Conservation (phyloP, 2,888 invertebrate genomes). For the Limnephilus marmoratus region DNA sequence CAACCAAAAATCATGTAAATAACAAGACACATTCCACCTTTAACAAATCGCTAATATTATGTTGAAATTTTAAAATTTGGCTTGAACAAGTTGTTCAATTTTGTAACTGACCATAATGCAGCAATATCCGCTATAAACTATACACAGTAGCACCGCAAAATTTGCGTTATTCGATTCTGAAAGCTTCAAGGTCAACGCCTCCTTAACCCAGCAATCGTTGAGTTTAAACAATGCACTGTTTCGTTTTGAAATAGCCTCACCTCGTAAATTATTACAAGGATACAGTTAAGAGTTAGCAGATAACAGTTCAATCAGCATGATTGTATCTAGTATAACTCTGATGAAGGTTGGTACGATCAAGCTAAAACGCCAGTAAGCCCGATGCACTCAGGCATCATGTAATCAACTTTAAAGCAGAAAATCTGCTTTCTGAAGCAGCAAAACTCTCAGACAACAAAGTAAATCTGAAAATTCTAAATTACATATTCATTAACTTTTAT, state of each 20-base stretch:
- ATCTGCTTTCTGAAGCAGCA: neutral
- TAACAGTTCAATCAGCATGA: neutral
- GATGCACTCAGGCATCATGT: neutral
- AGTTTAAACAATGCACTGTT: neutral
- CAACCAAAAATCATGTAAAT: neutral
- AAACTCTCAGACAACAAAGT: neutral
- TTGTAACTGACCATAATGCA: neutral
- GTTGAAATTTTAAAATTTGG: neutral
- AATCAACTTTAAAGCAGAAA: neutral
- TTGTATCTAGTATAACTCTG: neutral
- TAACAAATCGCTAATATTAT: neutral
- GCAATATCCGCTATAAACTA: neutral
- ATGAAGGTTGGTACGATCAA: neutral
- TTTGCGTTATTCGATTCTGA: neutral
- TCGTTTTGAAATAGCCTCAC: neutral
- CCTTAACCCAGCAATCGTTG: neutral
- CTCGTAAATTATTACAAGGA: neutral
- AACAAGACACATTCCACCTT: neutral
- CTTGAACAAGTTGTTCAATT: neutral
- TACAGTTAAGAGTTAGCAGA: neutral
- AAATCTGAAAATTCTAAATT: no score
- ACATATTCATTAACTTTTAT: no score
- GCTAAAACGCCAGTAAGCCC: neutral
- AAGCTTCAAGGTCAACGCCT: neutral
- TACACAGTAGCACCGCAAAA: neutral